Evolutionary conservation across 2,888 invertebrate genomes (phyloP).

Genomic region (Caenorhabditis sp.): DNA sequence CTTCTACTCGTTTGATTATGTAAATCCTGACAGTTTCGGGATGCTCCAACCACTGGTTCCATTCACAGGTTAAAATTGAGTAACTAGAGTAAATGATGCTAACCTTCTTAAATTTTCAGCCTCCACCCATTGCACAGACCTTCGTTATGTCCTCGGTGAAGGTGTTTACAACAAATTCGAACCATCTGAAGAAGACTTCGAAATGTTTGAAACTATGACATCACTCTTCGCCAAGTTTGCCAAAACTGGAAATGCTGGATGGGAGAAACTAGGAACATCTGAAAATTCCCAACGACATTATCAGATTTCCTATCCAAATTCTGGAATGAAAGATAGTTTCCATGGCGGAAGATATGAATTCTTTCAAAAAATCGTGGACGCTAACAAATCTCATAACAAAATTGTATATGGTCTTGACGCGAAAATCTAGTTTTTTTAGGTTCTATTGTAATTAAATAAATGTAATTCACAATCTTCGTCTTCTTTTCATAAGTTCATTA

Average conservation of each 20-base stretch:
- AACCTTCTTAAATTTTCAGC: slow-evolving; percentile 14
- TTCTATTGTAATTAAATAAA: too few species aligned
- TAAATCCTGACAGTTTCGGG: slow-evolving; percentile 43
- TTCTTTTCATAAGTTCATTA: too few species aligned
- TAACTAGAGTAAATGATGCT: background rate
- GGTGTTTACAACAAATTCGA: slow-evolving; percentile 50
- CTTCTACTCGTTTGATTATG: slow-evolving; percentile 49
- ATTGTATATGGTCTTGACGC: slow-evolving; percentile 21
- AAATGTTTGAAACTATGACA: slow-evolving; percentile 49
- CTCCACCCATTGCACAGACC: slow-evolving; percentile 50
- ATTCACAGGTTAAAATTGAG: slow-evolving; percentile 23
- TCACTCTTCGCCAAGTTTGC: slow-evolving; percentile 51
- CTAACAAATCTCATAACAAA: slow-evolving; percentile 18
- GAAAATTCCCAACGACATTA: slow-evolving; percentile 8
- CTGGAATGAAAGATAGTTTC: slow-evolving; percentile 22
- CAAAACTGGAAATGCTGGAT: slow-evolving; percentile 45
- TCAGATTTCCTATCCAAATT: slow-evolving; percentile 14
- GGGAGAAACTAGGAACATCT: slow-evolving; percentile 14
- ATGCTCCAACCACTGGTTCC: slow-evolving; percentile 37
- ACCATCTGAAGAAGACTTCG: slow-evolving; percentile 45
- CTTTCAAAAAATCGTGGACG: slow-evolving; percentile 11
- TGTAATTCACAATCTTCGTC: too few species aligned
- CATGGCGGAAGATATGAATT: slow-evolving; percentile 16
- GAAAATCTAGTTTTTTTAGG: too few species aligned
- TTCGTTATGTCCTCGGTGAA: slow-evolving; percentile 55